A percentile compares a stretch with the other conserved stretches of the same genome.
Conservation (phyloP, 2,888 invertebrate species). For the Meganola albula region DNA sequence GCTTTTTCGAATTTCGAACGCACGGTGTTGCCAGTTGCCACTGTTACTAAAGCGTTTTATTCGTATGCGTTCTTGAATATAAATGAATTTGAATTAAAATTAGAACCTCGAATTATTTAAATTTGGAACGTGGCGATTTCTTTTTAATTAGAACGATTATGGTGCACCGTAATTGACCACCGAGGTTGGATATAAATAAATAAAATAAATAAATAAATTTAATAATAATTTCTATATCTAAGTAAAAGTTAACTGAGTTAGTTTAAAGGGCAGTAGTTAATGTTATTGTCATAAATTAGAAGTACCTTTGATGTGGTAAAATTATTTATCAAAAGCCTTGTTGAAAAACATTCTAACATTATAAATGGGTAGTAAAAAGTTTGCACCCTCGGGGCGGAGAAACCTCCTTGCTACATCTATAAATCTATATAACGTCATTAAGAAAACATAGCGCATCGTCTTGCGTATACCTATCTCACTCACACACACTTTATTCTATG, state of each 20-base stretch:
- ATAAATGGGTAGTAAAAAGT: conserved; percentile 57
- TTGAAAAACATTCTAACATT: conserved; percentile 44
- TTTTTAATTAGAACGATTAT: conserved; percentile 39
- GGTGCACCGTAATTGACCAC: too few species aligned
- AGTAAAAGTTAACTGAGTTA: too few species aligned
- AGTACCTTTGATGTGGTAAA: too few species aligned
- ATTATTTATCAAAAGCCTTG: neutral
- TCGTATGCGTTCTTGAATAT: conserved; percentile 56
- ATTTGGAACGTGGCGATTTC: conserved; percentile 47
- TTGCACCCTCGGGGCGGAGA: conserved; percentile 44
- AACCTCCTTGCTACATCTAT: conserved; percentile 57
- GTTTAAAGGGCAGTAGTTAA: too few species aligned
- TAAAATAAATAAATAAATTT: too few species aligned
- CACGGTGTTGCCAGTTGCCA: conserved; percentile 39
- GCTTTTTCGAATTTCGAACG: conserved; percentile 71
- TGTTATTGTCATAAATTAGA: too few species aligned
- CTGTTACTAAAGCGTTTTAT: conserved; percentile 58
- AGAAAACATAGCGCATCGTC: conserved; percentile 68
- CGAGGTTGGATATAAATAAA: too few species aligned
- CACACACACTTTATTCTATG: conserved; percentile 36
- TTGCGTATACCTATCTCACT: conserved; percentile 59
- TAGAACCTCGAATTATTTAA: conserved; percentile 40
- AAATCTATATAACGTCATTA: conserved; percentile 76
- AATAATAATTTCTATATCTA: too few species aligned
- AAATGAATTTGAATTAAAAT: conserved; percentile 54